Conservation (phyloP, 2,797 vertebrate genomes). For the Gallirallus australis region DNA sequence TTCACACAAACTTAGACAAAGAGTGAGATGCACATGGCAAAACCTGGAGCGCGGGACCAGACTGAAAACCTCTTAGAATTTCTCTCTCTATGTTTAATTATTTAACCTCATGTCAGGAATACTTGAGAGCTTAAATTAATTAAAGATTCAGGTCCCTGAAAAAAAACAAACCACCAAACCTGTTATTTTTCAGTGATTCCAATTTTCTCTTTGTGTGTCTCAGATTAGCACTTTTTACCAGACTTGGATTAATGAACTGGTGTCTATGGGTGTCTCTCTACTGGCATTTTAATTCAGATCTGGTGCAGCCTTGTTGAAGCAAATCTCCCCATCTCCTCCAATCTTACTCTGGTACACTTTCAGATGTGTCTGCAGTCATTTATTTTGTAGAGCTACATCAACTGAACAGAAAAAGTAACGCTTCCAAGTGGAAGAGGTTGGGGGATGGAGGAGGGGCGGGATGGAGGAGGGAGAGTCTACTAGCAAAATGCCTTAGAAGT, state of each 20-base stretch:
- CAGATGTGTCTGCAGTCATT: background rate
- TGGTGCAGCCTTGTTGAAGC: background rate
- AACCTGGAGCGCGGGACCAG: background rate
- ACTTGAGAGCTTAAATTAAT: background rate
- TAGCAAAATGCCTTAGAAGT: background rate
- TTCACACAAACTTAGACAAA: background rate
- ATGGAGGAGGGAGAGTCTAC: background rate
- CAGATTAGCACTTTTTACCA: background rate
- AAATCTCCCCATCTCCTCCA: background rate
- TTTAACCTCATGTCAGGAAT: background rate
- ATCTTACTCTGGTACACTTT: background rate
- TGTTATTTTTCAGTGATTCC: background rate
- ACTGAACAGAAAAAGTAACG: background rate
- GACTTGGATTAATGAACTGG: background rate
- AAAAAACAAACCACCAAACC: background rate
- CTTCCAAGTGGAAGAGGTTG: background rate
- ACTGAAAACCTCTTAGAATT: background rate
- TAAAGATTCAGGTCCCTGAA: background rate
- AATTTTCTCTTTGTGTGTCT: background rate
- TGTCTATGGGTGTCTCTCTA: background rate
- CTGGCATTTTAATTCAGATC: background rate
- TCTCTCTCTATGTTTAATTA: background rate
- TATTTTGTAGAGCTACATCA: background rate
- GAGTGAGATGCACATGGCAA: background rate
- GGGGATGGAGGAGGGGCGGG: background rate